phyloP scores from a whole-genome alignment of 2,888 invertebrate species.

The Dryocosmus kuriphilus region DNA sequence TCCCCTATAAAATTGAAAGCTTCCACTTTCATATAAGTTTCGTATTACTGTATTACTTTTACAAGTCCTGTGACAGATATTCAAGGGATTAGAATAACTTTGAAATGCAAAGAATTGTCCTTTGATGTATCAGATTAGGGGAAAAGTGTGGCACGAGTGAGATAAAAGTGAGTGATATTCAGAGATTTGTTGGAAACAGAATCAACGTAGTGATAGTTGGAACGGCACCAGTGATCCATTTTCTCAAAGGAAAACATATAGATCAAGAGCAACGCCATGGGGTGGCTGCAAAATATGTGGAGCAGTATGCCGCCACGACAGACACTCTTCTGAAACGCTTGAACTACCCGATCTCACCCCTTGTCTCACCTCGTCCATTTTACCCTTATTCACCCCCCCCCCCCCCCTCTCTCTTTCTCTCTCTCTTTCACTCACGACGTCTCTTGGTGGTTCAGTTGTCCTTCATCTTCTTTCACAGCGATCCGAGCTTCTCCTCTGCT shows the following conservation, averaged over 20 bases:
- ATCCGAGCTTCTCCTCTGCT: constrained; percentile 41
- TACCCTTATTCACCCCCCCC: constrained; percentile 41
- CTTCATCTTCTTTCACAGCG: constrained; percentile 36
- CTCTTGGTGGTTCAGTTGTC: constrained; percentile 34
- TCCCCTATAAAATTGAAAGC: too few relatives aligned
- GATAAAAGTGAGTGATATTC: constrained; percentile 46
- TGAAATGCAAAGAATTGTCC: background rate
- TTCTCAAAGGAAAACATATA: constrained; percentile 40
- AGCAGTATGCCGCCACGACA: constrained; percentile 74
- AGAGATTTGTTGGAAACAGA: constrained; percentile 34
- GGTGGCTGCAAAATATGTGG: constrained; percentile 68
- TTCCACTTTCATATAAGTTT: too few relatives aligned
- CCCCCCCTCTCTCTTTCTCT: constrained; percentile 42
- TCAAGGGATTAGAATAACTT: background rate
- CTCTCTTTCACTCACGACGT: constrained; percentile 40
- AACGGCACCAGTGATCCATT: constrained; percentile 39
- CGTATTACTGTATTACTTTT: too few relatives aligned
- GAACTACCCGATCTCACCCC: constrained; percentile 54
- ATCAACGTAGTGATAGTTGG: constrained; percentile 29
- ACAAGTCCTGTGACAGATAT: too few relatives aligned
- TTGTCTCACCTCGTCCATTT: constrained; percentile 53
- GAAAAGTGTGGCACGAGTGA: constrained; percentile 43
- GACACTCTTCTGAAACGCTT: constrained; percentile 67
- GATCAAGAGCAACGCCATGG: constrained; percentile 52
- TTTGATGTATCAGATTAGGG: background rate